Percentiles rank a stretch among this genome's conserved stretches.
These are phyloP conservation scores for Dasypogon diadema DNA, from an alignment of 2,888 invertebrate genomes.

Conservation along the genomic window DNA sequence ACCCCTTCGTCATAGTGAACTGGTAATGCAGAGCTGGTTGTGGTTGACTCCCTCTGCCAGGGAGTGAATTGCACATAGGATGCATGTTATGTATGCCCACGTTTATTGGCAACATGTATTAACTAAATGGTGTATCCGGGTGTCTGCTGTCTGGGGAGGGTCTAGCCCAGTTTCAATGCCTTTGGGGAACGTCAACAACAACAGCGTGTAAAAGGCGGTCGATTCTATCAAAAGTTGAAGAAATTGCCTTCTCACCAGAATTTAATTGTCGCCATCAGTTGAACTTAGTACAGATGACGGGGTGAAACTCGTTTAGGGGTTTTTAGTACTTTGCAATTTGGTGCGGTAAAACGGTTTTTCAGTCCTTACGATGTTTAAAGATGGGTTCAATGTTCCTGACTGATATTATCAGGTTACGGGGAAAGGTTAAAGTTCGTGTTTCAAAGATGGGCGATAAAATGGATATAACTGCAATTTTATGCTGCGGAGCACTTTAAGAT, in stretches of 20 bases:
- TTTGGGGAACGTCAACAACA: too few species aligned
- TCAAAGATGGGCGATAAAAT: too few species aligned
- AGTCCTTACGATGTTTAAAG: background rate
- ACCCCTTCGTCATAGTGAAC: too few species aligned
- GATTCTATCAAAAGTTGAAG: background rate
- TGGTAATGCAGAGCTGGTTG: too few species aligned
- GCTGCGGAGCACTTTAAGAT: too few species aligned
- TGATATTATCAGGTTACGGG: background rate
- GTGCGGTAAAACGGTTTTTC: background rate
- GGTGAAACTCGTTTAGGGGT: too few species aligned
- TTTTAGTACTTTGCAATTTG: too few species aligned
- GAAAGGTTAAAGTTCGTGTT: conserved; percentile 1
- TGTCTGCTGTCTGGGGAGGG: background rate
- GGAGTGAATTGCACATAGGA: background rate
- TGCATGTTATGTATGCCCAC: background rate
- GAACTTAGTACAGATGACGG: too few species aligned
- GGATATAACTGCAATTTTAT: too few species aligned
- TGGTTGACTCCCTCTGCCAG: too few species aligned
- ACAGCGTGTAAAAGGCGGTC: background rate
- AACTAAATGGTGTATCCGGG: background rate
- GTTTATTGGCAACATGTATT: too few species aligned
- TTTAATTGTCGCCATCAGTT: background rate
- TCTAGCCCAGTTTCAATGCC: background rate
- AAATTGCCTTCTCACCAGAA: background rate
- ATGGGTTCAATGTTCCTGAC: background rate